Evolutionary conservation across 2,888 invertebrate species (phyloP).

Genomic region (Nysson spinosus): DNA sequence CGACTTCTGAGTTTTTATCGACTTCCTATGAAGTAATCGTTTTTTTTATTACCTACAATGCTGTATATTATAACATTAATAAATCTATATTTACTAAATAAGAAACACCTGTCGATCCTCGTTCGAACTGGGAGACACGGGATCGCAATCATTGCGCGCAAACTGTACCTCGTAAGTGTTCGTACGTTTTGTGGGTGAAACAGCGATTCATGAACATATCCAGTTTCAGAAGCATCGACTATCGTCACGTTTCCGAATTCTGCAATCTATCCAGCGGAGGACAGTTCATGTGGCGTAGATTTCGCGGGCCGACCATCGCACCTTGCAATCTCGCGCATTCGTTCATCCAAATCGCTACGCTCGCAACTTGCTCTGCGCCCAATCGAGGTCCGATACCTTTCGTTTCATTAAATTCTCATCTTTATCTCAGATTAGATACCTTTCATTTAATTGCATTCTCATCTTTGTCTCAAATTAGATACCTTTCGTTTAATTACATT

Average conservation of each 20-base stretch:
- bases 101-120: too few relatives aligned
- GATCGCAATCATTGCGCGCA: too few relatives aligned
- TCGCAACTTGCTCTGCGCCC: slow-evolving; percentile 67
- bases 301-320: slow-evolving; percentile 85
- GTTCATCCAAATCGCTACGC: slow-evolving; percentile 72
- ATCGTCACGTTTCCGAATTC: slow-evolving; percentile 20
- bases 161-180: too few relatives aligned
- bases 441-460: too few relatives aligned
- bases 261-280: slow-evolving; percentile 81
- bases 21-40: background rate
- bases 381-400: slow-evolving; percentile 72
- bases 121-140: too few relatives aligned
- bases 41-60: background rate
- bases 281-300: slow-evolving; percentile 84
- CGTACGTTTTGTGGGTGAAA: background rate
- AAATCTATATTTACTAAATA: slow-evolving; percentile 14
- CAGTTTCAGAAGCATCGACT: background rate
- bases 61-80: slow-evolving; percentile 21
- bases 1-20: background rate
- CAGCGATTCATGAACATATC: too few relatives aligned
- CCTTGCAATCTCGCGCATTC: slow-evolving; percentile 80
- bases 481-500: background rate
- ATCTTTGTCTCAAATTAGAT: too few relatives aligned
- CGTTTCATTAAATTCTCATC: too few relatives aligned
- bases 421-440: too few relatives aligned